A percentile compares a stretch with the other conserved stretches of the same genome.
These are phyloP conservation scores for Apostichopus californicus DNA, from an alignment of 35 echinoderm and acorn worm species.

Conservation along the genomic window DNA sequence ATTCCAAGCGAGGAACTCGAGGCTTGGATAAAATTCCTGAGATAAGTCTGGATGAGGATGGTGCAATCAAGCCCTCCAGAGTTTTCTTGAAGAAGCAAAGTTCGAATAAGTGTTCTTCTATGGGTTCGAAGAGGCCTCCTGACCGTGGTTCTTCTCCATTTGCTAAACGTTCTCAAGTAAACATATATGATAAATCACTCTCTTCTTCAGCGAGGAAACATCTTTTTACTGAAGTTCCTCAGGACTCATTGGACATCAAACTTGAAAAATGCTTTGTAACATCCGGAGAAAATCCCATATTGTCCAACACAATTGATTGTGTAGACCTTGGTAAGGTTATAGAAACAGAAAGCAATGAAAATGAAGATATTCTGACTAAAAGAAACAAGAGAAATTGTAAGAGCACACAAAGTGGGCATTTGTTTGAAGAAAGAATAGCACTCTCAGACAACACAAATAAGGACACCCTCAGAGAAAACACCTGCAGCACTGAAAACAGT, in stretches of 20 bases:
- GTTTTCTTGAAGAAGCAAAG: not conserved
- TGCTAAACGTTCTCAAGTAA: not conserved
- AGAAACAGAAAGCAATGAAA: not conserved
- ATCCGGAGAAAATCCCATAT: too few relatives aligned
- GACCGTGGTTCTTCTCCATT: slow-evolving; percentile 3
- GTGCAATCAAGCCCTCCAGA: not conserved
- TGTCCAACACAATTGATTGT: not conserved
- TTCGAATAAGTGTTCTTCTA: not conserved
- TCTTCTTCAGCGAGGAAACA: not conserved
- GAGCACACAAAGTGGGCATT: not conserved
- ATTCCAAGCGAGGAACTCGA: not conserved
- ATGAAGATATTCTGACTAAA: not conserved
- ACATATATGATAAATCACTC: too few relatives aligned
- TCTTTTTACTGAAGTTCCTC: not conserved
- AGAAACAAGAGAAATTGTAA: not conserved
- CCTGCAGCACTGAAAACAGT: not conserved
- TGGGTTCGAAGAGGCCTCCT: slow-evolving; percentile 10
- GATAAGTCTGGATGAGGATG: not conserved
- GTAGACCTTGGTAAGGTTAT: not conserved
- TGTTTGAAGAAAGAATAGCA: not conserved
- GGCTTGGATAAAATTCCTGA: not conserved
- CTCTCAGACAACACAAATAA: not conserved
- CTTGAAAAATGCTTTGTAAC: too few relatives aligned
- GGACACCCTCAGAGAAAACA: not conserved
- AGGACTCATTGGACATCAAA: not conserved